Percentiles rank a stretch among this genome's conserved stretches.
phyloP scores from a whole-genome alignment of 2,888 invertebrate species.

The Lutraria lutraria region DNA sequence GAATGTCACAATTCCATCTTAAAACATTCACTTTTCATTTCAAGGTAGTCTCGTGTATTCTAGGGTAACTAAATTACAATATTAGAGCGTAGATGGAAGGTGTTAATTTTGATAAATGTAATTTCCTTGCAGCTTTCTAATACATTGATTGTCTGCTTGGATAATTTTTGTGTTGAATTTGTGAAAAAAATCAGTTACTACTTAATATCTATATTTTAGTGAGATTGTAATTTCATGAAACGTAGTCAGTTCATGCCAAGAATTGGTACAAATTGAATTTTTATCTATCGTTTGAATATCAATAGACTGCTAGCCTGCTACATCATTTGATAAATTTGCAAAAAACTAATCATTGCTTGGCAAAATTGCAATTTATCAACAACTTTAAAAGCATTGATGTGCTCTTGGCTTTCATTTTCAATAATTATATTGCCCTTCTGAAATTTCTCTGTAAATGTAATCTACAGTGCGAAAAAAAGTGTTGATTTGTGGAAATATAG shows the following conservation, averaged over 20 bases:
- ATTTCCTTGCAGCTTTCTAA: background rate
- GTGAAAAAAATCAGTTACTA: background rate
- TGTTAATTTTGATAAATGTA: background rate
- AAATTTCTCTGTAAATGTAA: background rate
- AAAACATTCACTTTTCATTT: background rate
- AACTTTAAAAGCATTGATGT: constrained; percentile 12
- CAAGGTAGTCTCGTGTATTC: background rate
- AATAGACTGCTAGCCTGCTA: background rate
- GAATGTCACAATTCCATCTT: background rate
- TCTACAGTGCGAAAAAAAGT: background rate
- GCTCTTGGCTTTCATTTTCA: constrained; percentile 1
- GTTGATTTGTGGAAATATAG: background rate
- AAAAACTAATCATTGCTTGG: background rate
- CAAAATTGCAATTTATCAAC: constrained; percentile 15
- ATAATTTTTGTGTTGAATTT: background rate
- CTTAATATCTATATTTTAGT: constrained; percentile 4
- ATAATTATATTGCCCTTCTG: background rate
- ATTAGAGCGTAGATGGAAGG: constrained; percentile 32
- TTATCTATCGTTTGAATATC: background rate
- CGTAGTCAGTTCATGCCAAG: background rate
- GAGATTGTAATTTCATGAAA: background rate
- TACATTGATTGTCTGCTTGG: background rate
- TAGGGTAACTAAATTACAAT: background rate
- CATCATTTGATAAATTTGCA: background rate
- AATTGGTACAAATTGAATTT: background rate